Evolutionary conservation across 2,888 invertebrate genomes (phyloP).

Genomic region (Acheta domesticus): DNA sequence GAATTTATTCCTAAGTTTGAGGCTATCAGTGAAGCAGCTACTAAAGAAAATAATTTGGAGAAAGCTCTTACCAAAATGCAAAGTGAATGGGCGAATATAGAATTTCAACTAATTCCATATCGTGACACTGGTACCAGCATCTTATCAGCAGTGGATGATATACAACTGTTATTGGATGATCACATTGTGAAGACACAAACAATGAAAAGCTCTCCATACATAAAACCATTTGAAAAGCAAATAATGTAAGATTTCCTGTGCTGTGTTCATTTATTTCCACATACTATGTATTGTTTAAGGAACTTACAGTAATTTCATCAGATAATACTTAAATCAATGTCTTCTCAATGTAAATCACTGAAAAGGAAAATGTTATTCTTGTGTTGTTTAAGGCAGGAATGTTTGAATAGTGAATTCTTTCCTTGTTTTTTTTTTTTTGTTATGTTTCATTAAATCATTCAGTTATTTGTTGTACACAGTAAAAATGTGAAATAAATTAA

Average conservation of each 20-base stretch:
- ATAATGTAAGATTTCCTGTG: slow-evolving; percentile 61
- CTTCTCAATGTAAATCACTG: background rate
- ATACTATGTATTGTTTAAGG: background rate
- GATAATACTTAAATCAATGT: background rate
- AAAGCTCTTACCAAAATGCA: slow-evolving; percentile 85
- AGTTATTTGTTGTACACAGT: too few species aligned
- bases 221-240: slow-evolving; percentile 87
- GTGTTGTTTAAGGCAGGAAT: too few species aligned
- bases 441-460: too few species aligned
- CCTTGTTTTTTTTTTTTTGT: too few species aligned
- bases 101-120: slow-evolving; percentile 69
- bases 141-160: slow-evolving; percentile 86
- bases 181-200: slow-evolving; percentile 96
- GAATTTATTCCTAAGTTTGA: slow-evolving; percentile 89
- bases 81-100: slow-evolving; percentile 81
- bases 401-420: too few species aligned
- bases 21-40: slow-evolving; percentile 87
- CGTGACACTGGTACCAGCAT: slow-evolving; percentile 89
- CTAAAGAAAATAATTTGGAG: slow-evolving; percentile 92
- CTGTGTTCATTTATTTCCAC: slow-evolving; percentile 3
- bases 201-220: slow-evolving; percentile 95
- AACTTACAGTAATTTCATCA: background rate
- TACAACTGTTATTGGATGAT: slow-evolving; percentile 88
- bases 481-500: too few species aligned
- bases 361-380: background rate